Evolutionary conservation across 2,113 vertebrate species (phyloP).

Genomic region (Cyanoderma ruficeps): DNA sequence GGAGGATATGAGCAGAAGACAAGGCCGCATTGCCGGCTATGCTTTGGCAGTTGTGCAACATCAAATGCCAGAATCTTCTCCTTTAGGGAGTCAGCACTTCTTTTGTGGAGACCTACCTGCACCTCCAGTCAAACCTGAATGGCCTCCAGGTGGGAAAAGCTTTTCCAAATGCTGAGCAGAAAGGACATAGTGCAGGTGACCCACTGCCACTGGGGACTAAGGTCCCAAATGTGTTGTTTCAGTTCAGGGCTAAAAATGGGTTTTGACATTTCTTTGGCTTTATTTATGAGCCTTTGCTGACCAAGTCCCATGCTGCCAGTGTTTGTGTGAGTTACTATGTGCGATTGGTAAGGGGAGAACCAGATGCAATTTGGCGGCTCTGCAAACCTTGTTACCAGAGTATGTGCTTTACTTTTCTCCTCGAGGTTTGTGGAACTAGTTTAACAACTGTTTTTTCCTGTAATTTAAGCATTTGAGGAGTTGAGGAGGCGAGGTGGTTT

Average conservation of each 20-base stretch:
- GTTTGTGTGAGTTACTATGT: slow-evolving; percentile 13
- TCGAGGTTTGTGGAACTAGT: background rate
- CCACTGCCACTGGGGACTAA: background rate
- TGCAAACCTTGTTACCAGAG: background rate
- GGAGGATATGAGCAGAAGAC: background rate
- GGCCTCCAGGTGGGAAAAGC: background rate
- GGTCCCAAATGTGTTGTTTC: background rate
- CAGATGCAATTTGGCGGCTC: background rate
- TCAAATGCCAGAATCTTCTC: accelerated
- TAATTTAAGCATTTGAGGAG: background rate
- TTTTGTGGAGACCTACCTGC: background rate
- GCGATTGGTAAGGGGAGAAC: background rate
- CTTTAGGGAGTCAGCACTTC: background rate
- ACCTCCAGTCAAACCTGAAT: background rate
- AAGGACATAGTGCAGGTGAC: background rate
- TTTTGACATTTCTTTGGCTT: background rate
- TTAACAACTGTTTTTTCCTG: background rate
- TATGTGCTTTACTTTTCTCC: background rate
- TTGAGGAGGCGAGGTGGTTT: too few species aligned
- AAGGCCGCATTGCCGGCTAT: accelerated
- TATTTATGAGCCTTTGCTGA: background rate
- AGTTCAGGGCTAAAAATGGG: background rate
- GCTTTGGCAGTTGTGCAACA: accelerated
- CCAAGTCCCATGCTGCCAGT: background rate
- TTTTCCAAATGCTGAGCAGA: accelerated